These are phyloP conservation scores for Poecilobothrus nobilitatus DNA, from an alignment of 2,888 invertebrate genomes.

Conservation along the genomic window DNA sequence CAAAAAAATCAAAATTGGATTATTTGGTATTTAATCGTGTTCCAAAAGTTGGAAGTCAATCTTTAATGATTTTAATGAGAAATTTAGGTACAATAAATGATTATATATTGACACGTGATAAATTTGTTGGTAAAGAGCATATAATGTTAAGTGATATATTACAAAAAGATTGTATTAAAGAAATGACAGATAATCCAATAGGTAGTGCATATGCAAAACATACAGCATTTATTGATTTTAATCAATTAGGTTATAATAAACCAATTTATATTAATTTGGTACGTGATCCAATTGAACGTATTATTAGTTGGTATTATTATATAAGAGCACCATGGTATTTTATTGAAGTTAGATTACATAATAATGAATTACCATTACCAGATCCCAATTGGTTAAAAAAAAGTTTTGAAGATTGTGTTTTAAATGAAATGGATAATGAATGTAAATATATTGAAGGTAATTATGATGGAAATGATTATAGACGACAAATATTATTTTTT, in stretches of 20 bases:
- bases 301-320: slow-evolving; percentile 83
- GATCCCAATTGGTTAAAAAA: slow-evolving; percentile 36
- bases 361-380: slow-evolving; percentile 32
- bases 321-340: slow-evolving; percentile 84
- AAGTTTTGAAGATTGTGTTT: slow-evolving; percentile 74
- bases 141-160: slow-evolving; percentile 56
- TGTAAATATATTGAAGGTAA: slow-evolving; percentile 70
- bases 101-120: slow-evolving; percentile 69
- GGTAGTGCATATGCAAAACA: slow-evolving; percentile 77
- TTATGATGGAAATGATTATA: slow-evolving; percentile 72
- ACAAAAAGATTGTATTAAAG: slow-evolving; percentile 61
- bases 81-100: slow-evolving; percentile 54
- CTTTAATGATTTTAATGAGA: slow-evolving; percentile 73
- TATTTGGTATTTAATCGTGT: slow-evolving; percentile 81
- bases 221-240: slow-evolving; percentile 77
- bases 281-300: slow-evolving; percentile 74
- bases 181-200: slow-evolving; percentile 62
- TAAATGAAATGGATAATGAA: slow-evolving; percentile 63
- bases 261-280: slow-evolving; percentile 81
- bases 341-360: slow-evolving; percentile 54
- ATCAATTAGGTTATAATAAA: slow-evolving; percentile 62
- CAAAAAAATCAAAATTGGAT: slow-evolving; percentile 46
- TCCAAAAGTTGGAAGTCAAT: slow-evolving; percentile 83
- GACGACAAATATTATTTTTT: slow-evolving; percentile 73
- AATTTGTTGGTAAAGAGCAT: slow-evolving; percentile 54